Evolutionary conservation across 2,113 vertebrate species (phyloP).

Genomic region (Myrmophylax atrothorax): DNA sequence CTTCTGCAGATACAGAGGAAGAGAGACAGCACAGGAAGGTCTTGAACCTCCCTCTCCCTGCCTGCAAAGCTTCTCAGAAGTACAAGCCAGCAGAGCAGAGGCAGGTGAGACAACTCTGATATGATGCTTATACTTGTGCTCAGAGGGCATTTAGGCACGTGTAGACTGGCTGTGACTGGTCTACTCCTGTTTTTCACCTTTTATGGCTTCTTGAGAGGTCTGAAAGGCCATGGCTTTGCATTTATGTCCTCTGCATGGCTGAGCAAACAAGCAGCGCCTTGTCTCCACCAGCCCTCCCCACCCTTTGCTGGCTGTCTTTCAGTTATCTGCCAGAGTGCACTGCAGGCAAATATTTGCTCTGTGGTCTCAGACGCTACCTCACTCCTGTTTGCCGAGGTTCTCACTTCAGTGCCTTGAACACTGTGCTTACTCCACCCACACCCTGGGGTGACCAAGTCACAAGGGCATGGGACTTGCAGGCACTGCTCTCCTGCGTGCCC

Average conservation of each 20-base stretch:
- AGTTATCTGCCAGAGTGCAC: conserved; percentile 52
- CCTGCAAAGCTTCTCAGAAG: background rate
- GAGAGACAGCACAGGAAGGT: background rate
- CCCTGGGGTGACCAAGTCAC: background rate
- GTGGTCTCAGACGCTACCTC: conserved; percentile 73
- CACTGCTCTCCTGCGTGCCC: rapidly evolving
- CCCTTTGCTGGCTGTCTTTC: conserved; percentile 56
- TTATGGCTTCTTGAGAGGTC: background rate
- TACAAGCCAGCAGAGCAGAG: background rate
- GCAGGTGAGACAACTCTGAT: background rate
- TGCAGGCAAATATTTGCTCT: conserved; percentile 73
- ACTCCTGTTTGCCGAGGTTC: conserved; percentile 69
- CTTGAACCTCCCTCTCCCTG: background rate
- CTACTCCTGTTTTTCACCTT: background rate
- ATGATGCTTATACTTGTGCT: background rate
- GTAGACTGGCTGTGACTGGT: background rate
- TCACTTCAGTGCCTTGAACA: conserved; percentile 43
- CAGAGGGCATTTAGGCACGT: background rate
- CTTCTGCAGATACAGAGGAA: background rate
- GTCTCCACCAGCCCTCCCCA: conserved; percentile 30
- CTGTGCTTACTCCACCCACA: conserved; percentile 50
- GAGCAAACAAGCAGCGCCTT: conserved; percentile 54
- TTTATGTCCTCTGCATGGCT: background rate
- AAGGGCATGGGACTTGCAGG: background rate
- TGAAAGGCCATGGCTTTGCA: background rate